These are phyloP conservation scores for Aviceda subcristata DNA, from an alignment of 2,113 vertebrate genomes.

Conservation along the genomic window DNA sequence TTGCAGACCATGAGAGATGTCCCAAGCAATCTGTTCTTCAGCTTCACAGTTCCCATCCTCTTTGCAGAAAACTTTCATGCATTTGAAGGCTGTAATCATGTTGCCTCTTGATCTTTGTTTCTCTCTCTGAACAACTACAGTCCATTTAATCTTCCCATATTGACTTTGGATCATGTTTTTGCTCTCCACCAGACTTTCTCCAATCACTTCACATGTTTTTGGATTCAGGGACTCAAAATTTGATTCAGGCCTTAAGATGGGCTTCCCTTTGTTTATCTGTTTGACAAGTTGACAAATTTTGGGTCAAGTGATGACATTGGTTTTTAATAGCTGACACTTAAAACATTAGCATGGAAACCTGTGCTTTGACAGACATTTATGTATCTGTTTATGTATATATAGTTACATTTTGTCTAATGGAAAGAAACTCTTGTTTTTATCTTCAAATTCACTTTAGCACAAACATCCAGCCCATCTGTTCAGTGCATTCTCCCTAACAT, in stretches of 20 bases:
- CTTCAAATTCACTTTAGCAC: background rate
- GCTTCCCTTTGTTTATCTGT: background rate
- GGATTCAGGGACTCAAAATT: background rate
- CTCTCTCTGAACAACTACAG: background rate
- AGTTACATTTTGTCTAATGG: background rate
- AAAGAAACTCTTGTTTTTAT: background rate
- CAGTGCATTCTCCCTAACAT: background rate
- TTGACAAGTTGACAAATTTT: background rate
- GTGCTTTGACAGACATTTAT: background rate
- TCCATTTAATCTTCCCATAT: background rate
- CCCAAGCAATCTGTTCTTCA: background rate
- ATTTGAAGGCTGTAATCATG: background rate
- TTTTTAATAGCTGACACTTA: background rate
- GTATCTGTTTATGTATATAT: background rate
- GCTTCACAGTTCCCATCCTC: background rate
- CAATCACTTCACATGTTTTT: background rate
- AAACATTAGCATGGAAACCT: background rate
- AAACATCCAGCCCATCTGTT: background rate
- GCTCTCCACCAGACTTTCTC: background rate
- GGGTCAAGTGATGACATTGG: background rate
- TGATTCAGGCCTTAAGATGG: background rate
- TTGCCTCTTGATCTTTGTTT: background rate
- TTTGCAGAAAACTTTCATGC: background rate
- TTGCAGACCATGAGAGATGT: background rate
- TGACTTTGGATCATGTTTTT: background rate